Conservation (phyloP, 2,113 vertebrate species). For the Rhea pennata region DNA sequence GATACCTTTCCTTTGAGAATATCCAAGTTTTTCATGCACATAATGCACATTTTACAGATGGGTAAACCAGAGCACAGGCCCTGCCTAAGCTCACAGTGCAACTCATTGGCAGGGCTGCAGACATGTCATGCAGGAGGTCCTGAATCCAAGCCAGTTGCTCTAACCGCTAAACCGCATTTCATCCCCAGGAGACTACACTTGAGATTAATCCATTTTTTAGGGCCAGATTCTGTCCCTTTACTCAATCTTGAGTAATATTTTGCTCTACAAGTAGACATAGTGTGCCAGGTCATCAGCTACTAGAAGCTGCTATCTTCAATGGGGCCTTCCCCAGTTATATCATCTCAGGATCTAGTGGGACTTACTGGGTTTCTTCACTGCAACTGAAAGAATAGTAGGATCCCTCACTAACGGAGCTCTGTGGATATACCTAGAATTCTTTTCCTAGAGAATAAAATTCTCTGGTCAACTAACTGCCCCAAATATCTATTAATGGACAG, state of each 20-base stretch:
- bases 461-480: background rate
- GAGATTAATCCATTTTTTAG: conserved; percentile 13
- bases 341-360: background rate
- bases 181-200: background rate
- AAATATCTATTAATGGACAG: conserved; percentile 34
- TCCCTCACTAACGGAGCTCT: background rate
- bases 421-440: background rate
- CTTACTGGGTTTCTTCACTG: background rate
- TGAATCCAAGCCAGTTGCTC: conserved; percentile 47
- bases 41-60: background rate
- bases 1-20: background rate
- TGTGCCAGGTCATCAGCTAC: background rate
- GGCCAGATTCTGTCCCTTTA: conserved; percentile 28
- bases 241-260: background rate
- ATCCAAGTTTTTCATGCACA: background rate
- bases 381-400: background rate
- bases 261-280: background rate
- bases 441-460: background rate
- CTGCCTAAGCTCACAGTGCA: background rate
- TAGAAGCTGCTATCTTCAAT: background rate
- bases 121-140: conserved; percentile 45
- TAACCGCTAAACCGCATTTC: conserved; percentile 13
- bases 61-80: background rate
- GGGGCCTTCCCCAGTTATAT: background rate
- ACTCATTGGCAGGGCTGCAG: background rate